Conservation (phyloP, 2,113 vertebrate species). For the Serilophus lunatus region DNA sequence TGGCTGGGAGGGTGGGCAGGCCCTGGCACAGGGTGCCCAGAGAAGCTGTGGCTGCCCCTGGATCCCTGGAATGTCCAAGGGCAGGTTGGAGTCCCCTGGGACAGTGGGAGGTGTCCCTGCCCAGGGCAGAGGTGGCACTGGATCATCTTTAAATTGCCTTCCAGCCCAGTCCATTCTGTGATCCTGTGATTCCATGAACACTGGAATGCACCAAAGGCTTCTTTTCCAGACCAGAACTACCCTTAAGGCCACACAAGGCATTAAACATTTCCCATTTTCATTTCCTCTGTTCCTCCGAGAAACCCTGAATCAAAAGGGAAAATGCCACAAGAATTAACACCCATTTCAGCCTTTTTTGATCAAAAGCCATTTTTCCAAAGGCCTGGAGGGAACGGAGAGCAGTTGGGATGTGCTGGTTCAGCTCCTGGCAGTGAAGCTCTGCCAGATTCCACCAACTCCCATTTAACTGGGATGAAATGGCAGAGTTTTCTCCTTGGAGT, state of each 20-base stretch:
- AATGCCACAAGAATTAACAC: accelerated
- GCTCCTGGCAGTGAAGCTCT: too few relatives aligned
- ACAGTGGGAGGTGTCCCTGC: too few relatives aligned
- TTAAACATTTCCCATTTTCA: background rate
- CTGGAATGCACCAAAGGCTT: background rate
- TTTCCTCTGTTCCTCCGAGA: background rate
- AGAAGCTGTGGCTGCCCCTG: too few relatives aligned
- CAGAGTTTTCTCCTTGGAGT: background rate
- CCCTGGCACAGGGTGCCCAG: too few relatives aligned
- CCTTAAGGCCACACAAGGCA: background rate
- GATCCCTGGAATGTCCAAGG: too few relatives aligned
- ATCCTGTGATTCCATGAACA: too few relatives aligned
- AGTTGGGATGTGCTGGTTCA: background rate
- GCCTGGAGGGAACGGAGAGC: accelerated
- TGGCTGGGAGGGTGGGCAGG: too few relatives aligned
- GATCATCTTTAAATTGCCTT: too few relatives aligned
- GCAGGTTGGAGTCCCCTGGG: too few relatives aligned
- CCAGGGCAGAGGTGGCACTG: too few relatives aligned
- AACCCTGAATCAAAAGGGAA: background rate
- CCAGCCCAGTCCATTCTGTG: too few relatives aligned
- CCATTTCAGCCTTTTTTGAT: background rate
- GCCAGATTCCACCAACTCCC: too few relatives aligned
- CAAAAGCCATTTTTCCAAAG: accelerated
- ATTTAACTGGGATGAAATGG: background rate
- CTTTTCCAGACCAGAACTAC: background rate